phyloP scores from a whole-genome alignment of 2,888 invertebrate species.

The Azorinus chamasolen region DNA sequence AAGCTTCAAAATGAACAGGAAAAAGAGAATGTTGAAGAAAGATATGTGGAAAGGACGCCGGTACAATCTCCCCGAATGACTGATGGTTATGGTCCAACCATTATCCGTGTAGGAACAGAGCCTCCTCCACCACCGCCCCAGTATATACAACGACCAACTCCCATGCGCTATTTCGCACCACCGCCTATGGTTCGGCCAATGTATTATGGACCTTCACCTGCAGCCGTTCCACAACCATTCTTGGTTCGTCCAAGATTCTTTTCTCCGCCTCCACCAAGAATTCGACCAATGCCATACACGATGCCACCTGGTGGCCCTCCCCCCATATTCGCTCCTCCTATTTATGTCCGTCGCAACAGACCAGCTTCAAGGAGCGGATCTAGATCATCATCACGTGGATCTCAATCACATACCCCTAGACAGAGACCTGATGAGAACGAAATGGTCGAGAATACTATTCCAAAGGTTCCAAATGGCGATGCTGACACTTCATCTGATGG shows the following conservation, averaged over 20 bases:
- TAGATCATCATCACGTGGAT: conserved; percentile 46
- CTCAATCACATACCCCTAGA: conserved; percentile 48
- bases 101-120: no score
- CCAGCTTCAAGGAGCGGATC: conserved; percentile 33
- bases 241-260: conserved; percentile 74
- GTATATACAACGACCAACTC: no score
- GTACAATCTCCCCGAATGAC: no score
- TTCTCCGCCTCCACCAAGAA: conserved; percentile 74
- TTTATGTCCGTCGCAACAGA: conserved; percentile 46
- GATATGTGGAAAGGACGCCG: no score
- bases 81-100: no score
- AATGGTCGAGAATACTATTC: conserved; percentile 39
- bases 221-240: conserved; percentile 38
- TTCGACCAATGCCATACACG: conserved; percentile 55
- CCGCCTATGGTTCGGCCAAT: conserved; percentile 26
- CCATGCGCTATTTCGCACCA: conserved; percentile 3
- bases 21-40: background rate
- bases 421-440: conserved; percentile 31
- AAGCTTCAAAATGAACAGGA: conserved; percentile 47
- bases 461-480: conserved; percentile 56
- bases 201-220: conserved; percentile 38
- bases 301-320: conserved; percentile 55
- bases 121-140: no score
- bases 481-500: conserved; percentile 67
- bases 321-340: conserved; percentile 44